Base-by-base conservation (phyloP, 2,888 invertebrate species). In the Diaphora mendica region DNA sequence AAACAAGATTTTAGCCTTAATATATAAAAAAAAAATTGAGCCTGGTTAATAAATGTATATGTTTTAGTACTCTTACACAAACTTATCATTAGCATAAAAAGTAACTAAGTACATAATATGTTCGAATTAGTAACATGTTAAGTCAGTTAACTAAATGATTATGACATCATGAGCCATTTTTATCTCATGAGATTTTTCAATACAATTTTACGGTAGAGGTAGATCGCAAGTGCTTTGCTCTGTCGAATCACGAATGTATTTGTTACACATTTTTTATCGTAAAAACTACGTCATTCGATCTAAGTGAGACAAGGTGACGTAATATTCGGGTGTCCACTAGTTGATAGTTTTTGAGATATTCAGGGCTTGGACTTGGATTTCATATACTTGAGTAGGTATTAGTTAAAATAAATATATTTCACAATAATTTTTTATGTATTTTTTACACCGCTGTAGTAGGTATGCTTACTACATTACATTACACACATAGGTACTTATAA, bases 121-220 rank as follows among this genome's bases (percentile, higher is more conserved):
- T 33, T 44, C n/a, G 26, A 72, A 48, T 55, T 64, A 64, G 64
- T 48, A 70, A 33, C 42, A 23, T 44, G 74, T 80, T 74, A 68
- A 79, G 77, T 77, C 74, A 77, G 69, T 62, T 62, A 62, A 72
- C 72, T 64, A 80, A 75, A 82, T 79, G 82, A 73, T 76, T 42
- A 72, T 83, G 82, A 82, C 84, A 80, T 84, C 83, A 83, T 70
- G 64, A 59, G 74, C 23, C 30, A 76, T 74, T 82, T 82, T 77
- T 77, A 78, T 74, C 68, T 62, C 23, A 42, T 26, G n/a, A 59
- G 74, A 74, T 80, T 82, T 84, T 62, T 80, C 75, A 72, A 71
- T 69, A 69, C 55, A 74, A 72, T 73, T 83, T 79, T 73, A 82
- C 80, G 74, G 73, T 75, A 70, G 67, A 83, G 62, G 62, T 82